Percentiles rank a stretch among this genome's conserved stretches.
phyloP scores from a whole-genome alignment of 2,797 vertebrate genomes.

The Tokudaia tokunoshimensis region DNA sequence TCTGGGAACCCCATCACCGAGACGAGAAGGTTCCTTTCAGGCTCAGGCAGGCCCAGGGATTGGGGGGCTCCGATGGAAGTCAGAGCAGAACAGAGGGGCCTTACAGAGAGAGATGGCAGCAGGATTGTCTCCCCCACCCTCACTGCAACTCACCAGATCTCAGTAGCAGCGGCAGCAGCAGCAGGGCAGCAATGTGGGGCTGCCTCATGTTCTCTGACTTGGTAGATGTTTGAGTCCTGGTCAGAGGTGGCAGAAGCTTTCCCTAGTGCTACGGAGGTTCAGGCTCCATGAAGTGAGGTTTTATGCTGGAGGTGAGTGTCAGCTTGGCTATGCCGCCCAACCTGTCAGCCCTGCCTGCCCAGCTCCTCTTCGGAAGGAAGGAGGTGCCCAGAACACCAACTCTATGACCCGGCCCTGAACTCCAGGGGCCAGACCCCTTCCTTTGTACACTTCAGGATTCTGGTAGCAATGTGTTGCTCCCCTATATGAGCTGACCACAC shows the following conservation, averaged over 20 bases:
- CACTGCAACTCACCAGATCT: conserved; percentile 68
- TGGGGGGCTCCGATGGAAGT: neutral
- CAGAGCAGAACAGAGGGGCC: neutral
- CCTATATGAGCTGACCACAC: neutral
- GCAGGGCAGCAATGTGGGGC: neutral
- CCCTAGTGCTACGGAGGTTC: neutral
- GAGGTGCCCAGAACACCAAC: conserved; percentile 56
- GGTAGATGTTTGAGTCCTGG: neutral
- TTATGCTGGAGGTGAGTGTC: conserved; percentile 78
- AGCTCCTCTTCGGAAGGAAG: conserved; percentile 58
- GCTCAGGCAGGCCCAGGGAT: neutral
- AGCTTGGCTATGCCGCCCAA: conserved; percentile 69
- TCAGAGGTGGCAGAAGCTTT: neutral
- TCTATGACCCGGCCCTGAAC: conserved; percentile 74
- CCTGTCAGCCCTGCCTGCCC: conserved; percentile 75
- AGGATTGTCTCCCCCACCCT: neutral
- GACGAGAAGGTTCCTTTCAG: neutral
- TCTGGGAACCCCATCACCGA: neutral
- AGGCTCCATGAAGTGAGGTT: conserved; percentile 78
- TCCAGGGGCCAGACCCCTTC: conserved; percentile 14
- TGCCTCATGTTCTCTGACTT: conserved; percentile 59
- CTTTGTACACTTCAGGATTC: neutral
- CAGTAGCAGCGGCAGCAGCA: conserved; percentile 56
- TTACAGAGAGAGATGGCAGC: neutral
- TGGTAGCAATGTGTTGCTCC: neutral